These are phyloP conservation scores for Exocentrus adspersus DNA, from an alignment of 2,888 invertebrate species.

Conservation along the genomic window DNA sequence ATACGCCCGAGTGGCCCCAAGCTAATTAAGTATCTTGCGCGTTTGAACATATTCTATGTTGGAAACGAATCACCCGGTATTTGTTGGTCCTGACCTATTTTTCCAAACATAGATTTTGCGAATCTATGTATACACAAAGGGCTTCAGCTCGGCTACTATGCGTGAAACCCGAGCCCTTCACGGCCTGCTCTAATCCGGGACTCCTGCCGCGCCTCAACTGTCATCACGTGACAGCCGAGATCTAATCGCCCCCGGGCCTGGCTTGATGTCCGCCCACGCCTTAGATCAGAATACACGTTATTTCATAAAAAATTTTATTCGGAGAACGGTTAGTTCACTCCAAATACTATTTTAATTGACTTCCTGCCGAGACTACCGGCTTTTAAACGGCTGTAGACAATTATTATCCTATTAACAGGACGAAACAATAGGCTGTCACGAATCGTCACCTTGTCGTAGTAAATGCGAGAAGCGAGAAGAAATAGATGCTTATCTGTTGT, in stretches of 20 bases:
- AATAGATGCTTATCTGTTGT: constrained; percentile 25
- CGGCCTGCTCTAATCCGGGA: constrained; percentile 48
- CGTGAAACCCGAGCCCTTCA: constrained; percentile 48
- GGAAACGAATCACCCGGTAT: too few relatives aligned
- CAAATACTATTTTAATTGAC: constrained; percentile 4
- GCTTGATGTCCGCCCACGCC: constrained; percentile 51
- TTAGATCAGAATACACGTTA: too few relatives aligned
- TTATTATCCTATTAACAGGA: constrained; percentile 24
- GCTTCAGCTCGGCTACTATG: too few relatives aligned
- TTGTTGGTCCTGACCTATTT: too few relatives aligned
- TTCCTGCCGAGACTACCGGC: constrained; percentile 1
- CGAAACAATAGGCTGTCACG: constrained; percentile 16
- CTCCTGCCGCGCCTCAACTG: constrained; percentile 53
- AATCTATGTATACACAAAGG: too few relatives aligned
- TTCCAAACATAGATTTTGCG: too few relatives aligned
- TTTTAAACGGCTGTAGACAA: constrained; percentile 15
- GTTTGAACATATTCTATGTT: too few relatives aligned
- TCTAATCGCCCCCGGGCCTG: constrained; percentile 54
- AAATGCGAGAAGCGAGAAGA: not conserved
- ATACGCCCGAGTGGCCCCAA: too few relatives aligned
- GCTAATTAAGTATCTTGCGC: too few relatives aligned
- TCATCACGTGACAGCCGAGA: constrained; percentile 56
- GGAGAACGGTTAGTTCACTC: not conserved
- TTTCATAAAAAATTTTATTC: too few relatives aligned
- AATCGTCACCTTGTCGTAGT: constrained; percentile 16